A percentile compares a stretch with the other conserved stretches of the same genome.
Conservation (phyloP, 2,888 invertebrate species). For the Ophion obscuratus region DNA sequence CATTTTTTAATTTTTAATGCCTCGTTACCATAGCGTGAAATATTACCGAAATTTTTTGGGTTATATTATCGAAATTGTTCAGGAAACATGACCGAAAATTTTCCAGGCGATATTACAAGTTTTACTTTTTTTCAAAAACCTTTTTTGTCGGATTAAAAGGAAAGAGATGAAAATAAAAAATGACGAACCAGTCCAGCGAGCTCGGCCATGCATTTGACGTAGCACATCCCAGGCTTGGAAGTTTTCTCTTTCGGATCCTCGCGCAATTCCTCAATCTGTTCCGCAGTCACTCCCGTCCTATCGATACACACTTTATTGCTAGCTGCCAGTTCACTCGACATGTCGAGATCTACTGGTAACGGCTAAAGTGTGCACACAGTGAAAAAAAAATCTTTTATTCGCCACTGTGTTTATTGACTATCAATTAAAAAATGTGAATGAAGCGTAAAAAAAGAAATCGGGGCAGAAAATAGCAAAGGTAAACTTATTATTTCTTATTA, state of each 20-base stretch:
- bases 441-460: neutral
- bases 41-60: no score
- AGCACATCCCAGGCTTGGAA: conserved; percentile 52
- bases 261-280: conserved; percentile 41
- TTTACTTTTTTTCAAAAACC: neutral
- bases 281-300: conserved; percentile 47
- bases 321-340: conserved; percentile 23
- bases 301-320: conserved; percentile 48
- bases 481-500: no score
- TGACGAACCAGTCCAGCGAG: conserved; percentile 40
- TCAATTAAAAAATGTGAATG: neutral
- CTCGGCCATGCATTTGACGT: conserved; percentile 51
- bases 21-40: neutral
- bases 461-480: no score
- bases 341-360: conserved; percentile 14
- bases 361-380: conserved; percentile 2
- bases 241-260: conserved; percentile 32
- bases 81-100: no score
- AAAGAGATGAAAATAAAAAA: neutral
- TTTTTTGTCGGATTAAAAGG: no score
- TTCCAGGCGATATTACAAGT: neutral
- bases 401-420: neutral
- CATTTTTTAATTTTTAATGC: neutral
- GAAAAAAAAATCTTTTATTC: neutral
- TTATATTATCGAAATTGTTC: no score